phyloP scores from a whole-genome alignment of 1,140 invertebrate genomes.

The Dendrolimus kikuchii region DNA sequence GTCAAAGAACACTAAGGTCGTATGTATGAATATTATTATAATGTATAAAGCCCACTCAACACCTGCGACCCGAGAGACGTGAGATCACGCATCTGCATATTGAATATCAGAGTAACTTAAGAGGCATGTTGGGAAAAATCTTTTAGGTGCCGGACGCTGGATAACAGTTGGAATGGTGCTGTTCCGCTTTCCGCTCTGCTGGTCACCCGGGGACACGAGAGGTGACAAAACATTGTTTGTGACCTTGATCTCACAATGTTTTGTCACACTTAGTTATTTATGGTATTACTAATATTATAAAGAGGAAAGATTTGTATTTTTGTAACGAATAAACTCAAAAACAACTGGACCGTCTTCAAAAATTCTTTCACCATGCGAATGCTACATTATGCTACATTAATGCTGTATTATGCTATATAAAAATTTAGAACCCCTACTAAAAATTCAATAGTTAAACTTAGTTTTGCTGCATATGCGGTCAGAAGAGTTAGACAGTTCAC shows the following conservation, averaged over 20 bases:
- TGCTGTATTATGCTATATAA: too few species aligned
- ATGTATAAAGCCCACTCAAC: background rate
- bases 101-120: constrained; percentile 43
- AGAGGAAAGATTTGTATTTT: too few species aligned
- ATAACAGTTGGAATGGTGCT: constrained; percentile 2
- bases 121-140: constrained; percentile 35
- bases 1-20: too few species aligned
- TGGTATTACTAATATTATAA: background rate
- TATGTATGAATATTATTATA: too few species aligned
- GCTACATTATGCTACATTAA: too few species aligned
- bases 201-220: constrained; percentile 14
- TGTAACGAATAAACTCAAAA: too few species aligned
- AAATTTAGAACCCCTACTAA: too few species aligned
- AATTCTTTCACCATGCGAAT: too few species aligned
- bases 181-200: constrained; percentile 41
- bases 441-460: too few species aligned
- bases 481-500: too few species aligned
- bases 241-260: constrained; percentile 20
- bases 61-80: constrained; percentile 12
- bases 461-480: too few species aligned
- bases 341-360: too few species aligned
- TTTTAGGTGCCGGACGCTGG: constrained; percentile 19
- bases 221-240: constrained; percentile 7
- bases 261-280: constrained; percentile 21
- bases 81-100: constrained; percentile 23